Evolutionary conservation across 2,113 vertebrate species (phyloP), one percentile per base, ranked within the genome.

Genomic region (Gobiocypris rarus): DNA sequence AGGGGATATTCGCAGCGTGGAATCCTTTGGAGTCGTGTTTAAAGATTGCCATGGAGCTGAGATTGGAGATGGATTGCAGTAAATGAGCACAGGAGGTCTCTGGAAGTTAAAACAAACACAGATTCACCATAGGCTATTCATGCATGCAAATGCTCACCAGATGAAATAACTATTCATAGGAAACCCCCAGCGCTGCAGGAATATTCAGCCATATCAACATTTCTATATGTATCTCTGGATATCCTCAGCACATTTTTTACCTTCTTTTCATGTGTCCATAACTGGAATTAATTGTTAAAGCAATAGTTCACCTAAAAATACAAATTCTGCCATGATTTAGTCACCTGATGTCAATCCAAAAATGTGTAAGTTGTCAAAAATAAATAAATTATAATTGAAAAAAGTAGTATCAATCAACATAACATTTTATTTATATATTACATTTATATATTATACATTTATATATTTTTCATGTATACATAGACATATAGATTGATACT

Each of bases 1-100:
- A 59, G 45, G 38, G 28, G 48, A 67, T 77, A 71, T 70, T 34
- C n/a, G 6, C 43, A 38, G 28, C 11, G 17, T 56, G 31, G n/a
- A 78, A 70, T 58, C 63, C 45, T 43, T 14, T 31, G 75, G 41
- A 48, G 28, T 63, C 8, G 2, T 34, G 38, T 78, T 56, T 78
- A 17, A 69, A 10, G 24, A 54, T 52, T 76, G 38, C 50, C 8
- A 11, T 9, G 74, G 45, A 84, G 5, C 52, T 59, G 43, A 78
- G 31, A 78, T 22, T 28, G 75, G n/a, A 80, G 77, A 65, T 48
- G 77, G 59, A 69, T 80, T 28, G 43, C 61, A 2, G 59, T 80
- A 80, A 80, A 67, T 34, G 77, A 67, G 77, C 77, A 15, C 45
- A 69, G 34, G 26, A 67, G 78, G 78, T 63, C 76, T 28, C 34